phyloP scores from a whole-genome alignment of 1,140 invertebrate genomes.

The Listronotus oregonensis region DNA sequence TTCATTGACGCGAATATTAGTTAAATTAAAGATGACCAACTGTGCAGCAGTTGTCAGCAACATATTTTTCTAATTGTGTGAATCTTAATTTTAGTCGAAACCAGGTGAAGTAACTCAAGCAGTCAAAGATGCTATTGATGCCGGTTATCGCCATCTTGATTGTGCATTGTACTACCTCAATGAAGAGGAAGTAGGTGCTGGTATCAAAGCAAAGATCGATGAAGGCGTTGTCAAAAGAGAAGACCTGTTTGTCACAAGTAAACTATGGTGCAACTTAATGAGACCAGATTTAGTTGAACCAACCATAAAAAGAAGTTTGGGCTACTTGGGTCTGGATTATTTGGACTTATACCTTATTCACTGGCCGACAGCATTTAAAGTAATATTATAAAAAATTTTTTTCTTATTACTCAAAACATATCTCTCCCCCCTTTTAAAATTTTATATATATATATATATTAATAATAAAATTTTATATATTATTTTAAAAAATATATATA shows the following conservation, averaged over 20 bases:
- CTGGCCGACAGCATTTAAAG: slow-evolving; percentile 68
- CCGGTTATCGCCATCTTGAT: slow-evolving; percentile 75
- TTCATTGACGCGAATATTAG: no score
- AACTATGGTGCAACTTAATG: slow-evolving; percentile 73
- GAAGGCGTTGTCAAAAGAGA: slow-evolving; percentile 70
- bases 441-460: no score
- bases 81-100: slow-evolving; percentile 67
- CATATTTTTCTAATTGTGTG: no score
- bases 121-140: slow-evolving; percentile 74
- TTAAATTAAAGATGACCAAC: no score
- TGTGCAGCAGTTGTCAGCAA: no score
- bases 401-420: no score
- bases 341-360: slow-evolving; percentile 81
- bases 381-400: slow-evolving; percentile 8
- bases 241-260: slow-evolving; percentile 71
- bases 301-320: slow-evolving; percentile 65
- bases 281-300: slow-evolving; percentile 63
- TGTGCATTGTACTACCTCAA: slow-evolving; percentile 73
- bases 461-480: no score
- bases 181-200: slow-evolving; percentile 82
- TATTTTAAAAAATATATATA: no score
- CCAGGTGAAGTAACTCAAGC: slow-evolving; percentile 73
- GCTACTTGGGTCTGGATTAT: slow-evolving; percentile 70
- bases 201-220: slow-evolving; percentile 71
- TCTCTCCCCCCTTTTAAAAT: no score